A percentile compares a stretch with the other conserved stretches of the same genome.
phyloP scores from a whole-genome alignment of 2,797 vertebrate species.

The Cossypha caffra region DNA sequence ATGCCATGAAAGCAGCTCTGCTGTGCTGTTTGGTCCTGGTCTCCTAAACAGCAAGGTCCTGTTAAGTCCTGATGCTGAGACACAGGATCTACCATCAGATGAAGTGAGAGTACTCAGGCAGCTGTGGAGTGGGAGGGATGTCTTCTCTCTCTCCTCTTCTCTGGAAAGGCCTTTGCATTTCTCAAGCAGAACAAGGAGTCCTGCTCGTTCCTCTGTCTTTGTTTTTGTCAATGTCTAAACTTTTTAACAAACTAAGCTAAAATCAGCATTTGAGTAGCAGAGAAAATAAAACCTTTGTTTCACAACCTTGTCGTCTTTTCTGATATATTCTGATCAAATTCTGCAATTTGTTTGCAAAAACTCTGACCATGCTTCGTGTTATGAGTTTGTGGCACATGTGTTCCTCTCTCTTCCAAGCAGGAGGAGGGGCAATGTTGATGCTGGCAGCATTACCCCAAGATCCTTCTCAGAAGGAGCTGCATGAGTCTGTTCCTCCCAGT shows the following conservation, averaged over 20 bases:
- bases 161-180: neutral
- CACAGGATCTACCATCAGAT: neutral
- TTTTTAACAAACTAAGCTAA: neutral
- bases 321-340: neutral
- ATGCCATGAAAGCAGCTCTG: neutral
- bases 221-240: neutral
- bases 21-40: neutral
- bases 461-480: neutral
- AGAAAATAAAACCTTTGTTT: neutral
- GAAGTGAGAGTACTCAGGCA: neutral
- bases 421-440: neutral
- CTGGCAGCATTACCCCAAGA: neutral
- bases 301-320: neutral
- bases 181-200: neutral
- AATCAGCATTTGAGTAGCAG: fast-evolving
- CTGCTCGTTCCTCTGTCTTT: neutral
- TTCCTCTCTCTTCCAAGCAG: neutral
- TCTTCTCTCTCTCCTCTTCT: neutral
- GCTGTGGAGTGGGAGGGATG: neutral
- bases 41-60: neutral
- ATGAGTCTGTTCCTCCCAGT: neutral
- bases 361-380: neutral
- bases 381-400: neutral
- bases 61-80: neutral
- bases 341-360: neutral